Evolutionary conservation across 2,888 invertebrate genomes (phyloP).

Genomic region (Drosophila lacicola): DNA sequence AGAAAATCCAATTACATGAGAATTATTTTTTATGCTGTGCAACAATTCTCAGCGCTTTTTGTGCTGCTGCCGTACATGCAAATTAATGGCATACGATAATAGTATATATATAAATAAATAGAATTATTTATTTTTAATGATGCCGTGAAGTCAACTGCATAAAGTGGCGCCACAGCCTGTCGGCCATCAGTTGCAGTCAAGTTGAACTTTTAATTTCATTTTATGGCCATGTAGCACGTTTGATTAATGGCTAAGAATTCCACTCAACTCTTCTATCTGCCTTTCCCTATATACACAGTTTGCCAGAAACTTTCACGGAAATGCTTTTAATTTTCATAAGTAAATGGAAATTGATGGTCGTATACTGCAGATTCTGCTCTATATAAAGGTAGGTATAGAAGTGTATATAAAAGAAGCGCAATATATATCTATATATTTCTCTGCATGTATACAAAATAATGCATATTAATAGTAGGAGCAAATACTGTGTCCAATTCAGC

Average conservation of each 20-base stretch:
- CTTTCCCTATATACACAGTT: neutral
- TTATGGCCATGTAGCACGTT: slow-evolving; percentile 27
- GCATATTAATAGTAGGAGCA: slow-evolving; percentile 10
- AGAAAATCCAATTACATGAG: slow-evolving; percentile 15
- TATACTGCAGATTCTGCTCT: neutral
- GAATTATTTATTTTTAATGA: slow-evolving; percentile 30
- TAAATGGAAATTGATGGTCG: slow-evolving; percentile 54
- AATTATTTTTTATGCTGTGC: slow-evolving; percentile 15
- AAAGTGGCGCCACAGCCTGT: slow-evolving; percentile 25
- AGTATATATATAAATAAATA: slow-evolving; percentile 9
- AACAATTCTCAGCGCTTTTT: neutral
- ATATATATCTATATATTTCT: neutral
- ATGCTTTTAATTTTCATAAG: slow-evolving; percentile 64
- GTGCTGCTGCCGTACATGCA: slow-evolving; percentile 12
- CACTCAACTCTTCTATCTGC: neutral
- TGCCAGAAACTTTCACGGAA: slow-evolving; percentile 28
- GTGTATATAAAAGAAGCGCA: neutral
- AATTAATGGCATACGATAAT: slow-evolving; percentile 13
- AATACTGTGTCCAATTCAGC: neutral
- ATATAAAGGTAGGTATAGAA: slow-evolving; percentile 1
- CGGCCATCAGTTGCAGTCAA: slow-evolving; percentile 30
- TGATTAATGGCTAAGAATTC: slow-evolving; percentile 46
- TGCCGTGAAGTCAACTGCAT: slow-evolving; percentile 21
- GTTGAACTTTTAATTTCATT: slow-evolving; percentile 43
- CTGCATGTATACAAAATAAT: neutral